Conservation (phyloP, 2,888 invertebrate genomes). For the Philhelius pedissequus region DNA sequence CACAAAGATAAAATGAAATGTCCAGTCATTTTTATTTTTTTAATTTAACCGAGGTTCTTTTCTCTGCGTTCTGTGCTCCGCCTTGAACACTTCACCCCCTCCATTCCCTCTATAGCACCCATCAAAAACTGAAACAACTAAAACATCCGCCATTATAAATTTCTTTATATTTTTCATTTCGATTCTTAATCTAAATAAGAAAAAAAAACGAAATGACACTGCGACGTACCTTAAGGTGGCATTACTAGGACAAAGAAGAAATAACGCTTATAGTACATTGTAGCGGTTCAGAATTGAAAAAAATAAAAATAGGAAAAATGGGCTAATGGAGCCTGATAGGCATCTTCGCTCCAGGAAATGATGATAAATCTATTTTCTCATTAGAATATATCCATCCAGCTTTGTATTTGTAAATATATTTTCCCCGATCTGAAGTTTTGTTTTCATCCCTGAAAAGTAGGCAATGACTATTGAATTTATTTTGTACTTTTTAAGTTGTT, state of each 20-base stretch:
- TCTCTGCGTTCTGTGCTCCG: neutral
- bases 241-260: neutral
- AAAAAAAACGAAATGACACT: neutral
- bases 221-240: neutral
- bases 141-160: conserved; percentile 11
- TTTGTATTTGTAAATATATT: conserved; percentile 17
- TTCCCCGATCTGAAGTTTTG: neutral
- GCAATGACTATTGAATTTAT: conserved; percentile 42
- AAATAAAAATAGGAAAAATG: neutral
- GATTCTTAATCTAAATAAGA: conserved; percentile 8
- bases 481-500: conserved; percentile 7
- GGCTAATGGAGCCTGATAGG: neutral
- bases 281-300: neutral
- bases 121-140: neutral
- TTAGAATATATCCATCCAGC: conserved; percentile 50
- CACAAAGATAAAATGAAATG: conserved; percentile 41
- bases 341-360: conserved; percentile 40
- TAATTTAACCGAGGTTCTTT: conserved; percentile 27
- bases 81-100: neutral
- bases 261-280: neutral
- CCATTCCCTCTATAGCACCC: neutral
- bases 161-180: conserved; percentile 55
- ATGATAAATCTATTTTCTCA: conserved; percentile 66
- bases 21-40: conserved; percentile 40
- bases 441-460: conserved; percentile 11